Conservation (phyloP, 2,888 invertebrate species). For the Drosophila buzzatii region DNA sequence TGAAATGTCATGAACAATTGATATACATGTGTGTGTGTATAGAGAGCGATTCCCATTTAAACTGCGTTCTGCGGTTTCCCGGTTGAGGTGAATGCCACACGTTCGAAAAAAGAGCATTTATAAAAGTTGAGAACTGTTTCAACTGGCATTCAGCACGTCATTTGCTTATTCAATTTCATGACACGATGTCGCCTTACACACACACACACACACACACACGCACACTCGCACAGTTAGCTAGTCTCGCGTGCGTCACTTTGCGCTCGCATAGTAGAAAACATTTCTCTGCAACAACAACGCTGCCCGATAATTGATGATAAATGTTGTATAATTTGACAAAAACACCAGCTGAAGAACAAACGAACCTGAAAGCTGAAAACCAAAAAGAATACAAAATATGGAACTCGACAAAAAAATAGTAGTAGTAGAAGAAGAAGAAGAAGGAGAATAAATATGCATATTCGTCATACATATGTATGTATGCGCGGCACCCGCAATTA, state of each 20-base stretch:
- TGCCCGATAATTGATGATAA: constrained; percentile 84
- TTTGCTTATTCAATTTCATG: constrained; percentile 82
- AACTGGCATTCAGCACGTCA: constrained; percentile 83
- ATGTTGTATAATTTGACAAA: constrained; percentile 84
- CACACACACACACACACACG: constrained; percentile 32
- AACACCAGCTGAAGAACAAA: constrained; percentile 52
- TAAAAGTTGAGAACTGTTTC: constrained; percentile 55
- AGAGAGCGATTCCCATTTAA: constrained; percentile 57
- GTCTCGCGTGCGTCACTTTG: constrained; percentile 74
- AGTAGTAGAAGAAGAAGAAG: neutral
- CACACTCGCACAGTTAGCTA: constrained; percentile 21
- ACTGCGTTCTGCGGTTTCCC: constrained; percentile 74
- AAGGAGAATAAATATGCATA: constrained; percentile 23
- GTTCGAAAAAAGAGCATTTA: constrained; percentile 21
- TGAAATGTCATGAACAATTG: constrained; percentile 66
- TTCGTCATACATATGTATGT: constrained; percentile 5
- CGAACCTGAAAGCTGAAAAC: constrained; percentile 32
- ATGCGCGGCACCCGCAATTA: constrained; percentile 71
- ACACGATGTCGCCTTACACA: constrained; percentile 69
- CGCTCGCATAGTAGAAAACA: constrained; percentile 57
- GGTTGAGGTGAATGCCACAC: constrained; percentile 63
- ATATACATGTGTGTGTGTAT: neutral
- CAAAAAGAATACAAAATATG: constrained; percentile 14
- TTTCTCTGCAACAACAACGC: constrained; percentile 64
- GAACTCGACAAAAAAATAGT: constrained; percentile 21